Base-by-base conservation (phyloP, 2,888 invertebrate species). In the Agapostemon virescens region DNA sequence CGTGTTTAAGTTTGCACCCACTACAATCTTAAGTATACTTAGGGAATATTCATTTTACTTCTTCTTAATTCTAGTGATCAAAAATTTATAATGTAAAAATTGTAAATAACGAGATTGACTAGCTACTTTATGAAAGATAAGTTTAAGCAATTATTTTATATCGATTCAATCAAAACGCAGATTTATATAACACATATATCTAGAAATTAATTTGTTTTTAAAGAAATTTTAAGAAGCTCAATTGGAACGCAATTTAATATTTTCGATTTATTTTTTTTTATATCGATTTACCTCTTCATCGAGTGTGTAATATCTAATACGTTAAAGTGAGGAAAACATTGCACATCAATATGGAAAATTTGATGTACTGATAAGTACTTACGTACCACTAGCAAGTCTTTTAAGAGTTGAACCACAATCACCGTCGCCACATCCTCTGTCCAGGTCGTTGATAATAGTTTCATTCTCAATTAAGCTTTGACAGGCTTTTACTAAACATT, bases 361-460 rank as follows among this genome's bases (percentile, higher is more conserved):
- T n/a, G 15, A 0, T 15, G 4, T 40, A 40, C 4, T 40, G 40
- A 40, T 6, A 4, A 23, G 17, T 38, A n/a, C 11, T 49, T 49
- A 49, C 45, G 5, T 80, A 94, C 95, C 95, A 86, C 94, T 91
- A 20, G 94, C 95, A 69, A 96, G 95, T 79, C 93, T 90, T 64
- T 92, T 92, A 81, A 95, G 90, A 0, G 95, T 95, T 11, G 93
- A 92, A 9, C 96, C 95, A 88, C 95, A 95, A 87, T 96, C 95
- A 0, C 95, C 95, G 89, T 96, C 95, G 2, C 95, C 95, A 84
- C 94, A 94, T 40, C 93, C 93, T 2, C 93, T 92, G 89, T 96
- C 95, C 71, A 95, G 90, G 33, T 91, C 89, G 87, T 92, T 92
- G 11, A 92, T 88, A 5, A 69, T 42, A 7, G 69, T 80, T 79